phyloP scores from a whole-genome alignment of 2,797 vertebrate genomes.

The Galagoides demidoff region DNA sequence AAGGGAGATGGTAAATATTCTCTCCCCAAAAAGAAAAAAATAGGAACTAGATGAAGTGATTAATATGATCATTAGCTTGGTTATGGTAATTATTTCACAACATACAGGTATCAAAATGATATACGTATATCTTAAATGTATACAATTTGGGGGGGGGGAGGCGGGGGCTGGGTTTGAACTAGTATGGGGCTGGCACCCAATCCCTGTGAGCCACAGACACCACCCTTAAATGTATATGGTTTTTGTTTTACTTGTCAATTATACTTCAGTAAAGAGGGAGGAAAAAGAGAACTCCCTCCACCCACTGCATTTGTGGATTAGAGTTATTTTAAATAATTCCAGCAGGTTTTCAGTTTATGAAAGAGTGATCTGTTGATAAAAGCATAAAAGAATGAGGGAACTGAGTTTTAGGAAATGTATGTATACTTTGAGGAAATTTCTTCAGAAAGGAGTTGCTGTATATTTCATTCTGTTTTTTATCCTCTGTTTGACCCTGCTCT shows the following conservation, averaged over 20 bases:
- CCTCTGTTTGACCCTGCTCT: background rate
- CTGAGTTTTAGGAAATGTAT: background rate
- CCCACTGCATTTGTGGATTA: background rate
- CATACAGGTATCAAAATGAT: background rate
- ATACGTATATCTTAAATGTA: background rate
- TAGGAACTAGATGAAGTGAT: background rate
- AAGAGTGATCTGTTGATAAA: background rate
- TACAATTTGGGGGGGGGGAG: background rate
- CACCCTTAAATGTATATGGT: background rate
- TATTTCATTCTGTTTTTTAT: background rate
- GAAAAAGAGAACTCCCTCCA: background rate
- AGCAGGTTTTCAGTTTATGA: background rate
- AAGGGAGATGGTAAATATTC: background rate
- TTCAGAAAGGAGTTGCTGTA: background rate
- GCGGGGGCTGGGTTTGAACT: too few relatives aligned
- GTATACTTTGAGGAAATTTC: background rate
- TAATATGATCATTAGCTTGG: background rate
- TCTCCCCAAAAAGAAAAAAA: background rate
- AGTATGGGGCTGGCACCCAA: too few relatives aligned
- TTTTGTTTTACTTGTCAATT: background rate
- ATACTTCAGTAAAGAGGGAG: background rate
- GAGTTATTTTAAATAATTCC: slow-evolving; percentile 1
- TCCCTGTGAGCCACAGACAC: too few relatives aligned
- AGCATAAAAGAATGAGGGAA: background rate
- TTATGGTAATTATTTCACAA: background rate